Evolutionary conservation across 2,888 invertebrate species (phyloP), one percentile per base, ranked within the genome.

Genomic region (Himalopsyche tibetana): DNA sequence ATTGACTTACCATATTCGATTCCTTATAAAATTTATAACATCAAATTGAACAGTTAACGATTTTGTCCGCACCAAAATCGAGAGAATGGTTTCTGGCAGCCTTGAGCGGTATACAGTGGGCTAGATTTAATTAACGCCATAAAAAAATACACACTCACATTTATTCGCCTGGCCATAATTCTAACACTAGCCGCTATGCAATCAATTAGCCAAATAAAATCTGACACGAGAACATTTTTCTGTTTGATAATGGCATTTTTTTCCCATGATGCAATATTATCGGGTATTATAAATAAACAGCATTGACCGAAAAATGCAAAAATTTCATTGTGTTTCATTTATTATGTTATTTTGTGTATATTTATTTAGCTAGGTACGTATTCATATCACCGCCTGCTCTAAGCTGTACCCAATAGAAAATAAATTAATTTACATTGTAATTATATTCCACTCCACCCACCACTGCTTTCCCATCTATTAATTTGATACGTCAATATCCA

Each of bases 121-220:
- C 74, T 36, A 74, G 74, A 74, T 74, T 74, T 74, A 74, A 74
- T 74, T 74, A 74, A 74, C 36, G 36, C 36, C 74, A 74, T 36
- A 74, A 74, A 28, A 69, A 74, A 74, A 74, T 28, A 38, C 15
- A 74, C 38, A 15, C n/a, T 63, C 51, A 63, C 11, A 74, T 74
- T 74, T 74, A 38, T 74, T 11, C 38, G n/a, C n/a, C 63, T 19
- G 74, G 36, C 28, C 74, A 36, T 74, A 74, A 38, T 36, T 74
- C 38, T 74, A n/a, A 36, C 74, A 36, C 36, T 28, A 15, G 63
- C 63, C 8, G 63, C 63, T 19, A 28, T 36, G 36, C 74, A 74
- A 74, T 74, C 36, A 74, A 74, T 74, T 74, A 74, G 36, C 74
- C 74, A 74, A 74, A 74, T 36, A 74, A 74, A 74, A 74, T 15